These are phyloP conservation scores for Mormyrops boulengeri DNA, from an alignment of 2,797 vertebrate species.

Conservation along the genomic window DNA sequence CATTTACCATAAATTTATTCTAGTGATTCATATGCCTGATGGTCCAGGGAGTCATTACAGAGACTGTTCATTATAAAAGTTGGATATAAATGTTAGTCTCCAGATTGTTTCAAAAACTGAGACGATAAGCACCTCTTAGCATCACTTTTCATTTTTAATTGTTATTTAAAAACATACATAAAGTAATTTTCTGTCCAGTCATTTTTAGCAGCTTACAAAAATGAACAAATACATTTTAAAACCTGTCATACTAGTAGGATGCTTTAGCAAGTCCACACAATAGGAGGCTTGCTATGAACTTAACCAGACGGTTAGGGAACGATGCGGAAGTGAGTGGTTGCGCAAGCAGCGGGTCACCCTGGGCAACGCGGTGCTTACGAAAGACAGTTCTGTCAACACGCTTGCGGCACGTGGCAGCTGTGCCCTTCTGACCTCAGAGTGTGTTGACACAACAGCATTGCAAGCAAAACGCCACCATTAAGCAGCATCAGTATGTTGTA, in stretches of 20 bases:
- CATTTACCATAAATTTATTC: not conserved
- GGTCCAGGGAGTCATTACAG: not conserved
- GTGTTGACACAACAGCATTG: not conserved
- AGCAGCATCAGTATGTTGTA: not conserved
- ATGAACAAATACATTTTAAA: conserved; percentile 21
- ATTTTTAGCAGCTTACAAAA: conserved; percentile 43
- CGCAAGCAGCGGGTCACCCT: not conserved
- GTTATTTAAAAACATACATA: conserved; percentile 41
- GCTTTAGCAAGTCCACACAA: conserved; percentile 20
- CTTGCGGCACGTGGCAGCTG: not conserved
- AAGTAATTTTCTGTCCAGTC: conserved; percentile 31
- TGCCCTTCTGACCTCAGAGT: not conserved
- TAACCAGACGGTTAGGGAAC: conserved; percentile 16
- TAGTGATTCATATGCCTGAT: not conserved
- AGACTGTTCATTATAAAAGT: not conserved
- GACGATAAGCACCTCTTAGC: not conserved
- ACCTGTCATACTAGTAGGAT: conserved; percentile 33
- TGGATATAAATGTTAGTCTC: not conserved
- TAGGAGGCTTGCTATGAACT: conserved; percentile 11
- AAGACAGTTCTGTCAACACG: not conserved
- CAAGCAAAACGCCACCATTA: not conserved
- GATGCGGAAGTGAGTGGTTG: conserved; percentile 2
- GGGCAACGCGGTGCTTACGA: not conserved
- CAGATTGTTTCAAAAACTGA: not conserved
- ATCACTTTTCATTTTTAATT: conserved; percentile 22